Conservation (phyloP, 2,113 vertebrate species). For the Engystomops pustulosus region DNA sequence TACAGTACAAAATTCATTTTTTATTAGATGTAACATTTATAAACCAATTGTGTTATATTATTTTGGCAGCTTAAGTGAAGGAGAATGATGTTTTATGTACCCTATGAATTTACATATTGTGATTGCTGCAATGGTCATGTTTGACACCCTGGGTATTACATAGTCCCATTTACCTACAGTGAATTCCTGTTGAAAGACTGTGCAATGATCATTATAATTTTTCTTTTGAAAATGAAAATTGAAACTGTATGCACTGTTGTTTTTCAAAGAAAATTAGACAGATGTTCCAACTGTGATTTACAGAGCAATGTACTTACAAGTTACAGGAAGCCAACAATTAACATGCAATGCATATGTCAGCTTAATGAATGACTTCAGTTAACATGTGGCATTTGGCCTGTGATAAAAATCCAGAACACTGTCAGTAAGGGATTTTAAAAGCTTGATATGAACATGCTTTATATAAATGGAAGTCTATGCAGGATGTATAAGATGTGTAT, state of each 20-base stretch:
- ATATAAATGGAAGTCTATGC: not conserved
- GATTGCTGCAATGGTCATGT: not conserved
- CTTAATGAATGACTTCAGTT: slow-evolving; percentile 3
- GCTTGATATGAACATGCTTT: not conserved
- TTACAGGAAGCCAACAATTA: slow-evolving; percentile 36
- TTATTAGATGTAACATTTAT: no score
- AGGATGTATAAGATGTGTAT: not conserved
- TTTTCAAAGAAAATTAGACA: not conserved
- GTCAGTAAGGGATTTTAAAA: not conserved
- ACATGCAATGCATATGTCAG: slow-evolving; percentile 2
- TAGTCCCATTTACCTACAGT: not conserved
- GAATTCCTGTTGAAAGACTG: not conserved
- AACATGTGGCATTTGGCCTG: not conserved
- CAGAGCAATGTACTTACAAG: slow-evolving; percentile 12
- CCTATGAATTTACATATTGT: not conserved
- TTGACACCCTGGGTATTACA: not conserved
- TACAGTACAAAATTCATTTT: no score
- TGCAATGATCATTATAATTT: no score
- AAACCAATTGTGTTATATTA: not conserved
- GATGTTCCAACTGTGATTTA: slow-evolving; percentile 18
- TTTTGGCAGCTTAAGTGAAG: not conserved
- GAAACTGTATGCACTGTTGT: not conserved
- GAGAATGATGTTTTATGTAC: not conserved
- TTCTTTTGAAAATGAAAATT: slow-evolving; percentile 5
- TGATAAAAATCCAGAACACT: not conserved